A percentile compares a stretch with the other conserved stretches of the same genome.
Evolutionary conservation across 2,888 invertebrate species (phyloP).

Genomic region (Drosophila subsilvestris): DNA sequence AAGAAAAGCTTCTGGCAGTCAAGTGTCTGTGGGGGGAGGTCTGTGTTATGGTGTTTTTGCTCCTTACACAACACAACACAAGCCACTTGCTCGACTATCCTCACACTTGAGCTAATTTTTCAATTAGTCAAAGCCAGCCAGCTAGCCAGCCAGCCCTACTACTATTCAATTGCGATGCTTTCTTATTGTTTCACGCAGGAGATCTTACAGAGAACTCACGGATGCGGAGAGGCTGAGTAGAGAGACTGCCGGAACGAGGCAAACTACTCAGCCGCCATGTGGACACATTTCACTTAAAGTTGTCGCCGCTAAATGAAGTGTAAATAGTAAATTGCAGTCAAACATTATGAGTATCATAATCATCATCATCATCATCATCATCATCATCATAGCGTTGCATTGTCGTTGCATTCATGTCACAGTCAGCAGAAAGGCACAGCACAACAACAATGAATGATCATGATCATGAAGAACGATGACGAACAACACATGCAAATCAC

Average conservation of each 20-base stretch:
- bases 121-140: conserved; percentile 49
- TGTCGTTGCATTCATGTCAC: conserved; percentile 48
- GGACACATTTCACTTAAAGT: conserved; percentile 79
- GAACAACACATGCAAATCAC: conserved; percentile 77
- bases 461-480: conserved; percentile 68
- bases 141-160: conserved; percentile 6
- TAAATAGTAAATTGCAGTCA: conserved; percentile 79
- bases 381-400: conserved; percentile 27
- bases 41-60: conserved; percentile 11
- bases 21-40: conserved; percentile 16
- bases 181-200: conserved; percentile 32
- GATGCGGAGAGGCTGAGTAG: not conserved
- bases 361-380: conserved; percentile 43
- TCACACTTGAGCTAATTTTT: conserved; percentile 54
- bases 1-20: conserved; percentile 22
- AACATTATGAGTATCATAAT: conserved; percentile 68
- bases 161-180: conserved; percentile 48
- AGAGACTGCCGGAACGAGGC: conserved; percentile 30
- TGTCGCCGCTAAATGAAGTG: conserved; percentile 78
- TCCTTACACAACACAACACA: conserved; percentile 39
- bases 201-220: conserved; percentile 5
- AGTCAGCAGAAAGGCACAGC: conserved; percentile 26
- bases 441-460: conserved; percentile 55
- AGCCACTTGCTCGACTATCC: conserved; percentile 38
- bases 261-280: conserved; percentile 63